Evolutionary conservation across 2,113 vertebrate genomes (phyloP), one percentile per base, ranked within the genome.

Genomic region (Psettodes erumei): DNA sequence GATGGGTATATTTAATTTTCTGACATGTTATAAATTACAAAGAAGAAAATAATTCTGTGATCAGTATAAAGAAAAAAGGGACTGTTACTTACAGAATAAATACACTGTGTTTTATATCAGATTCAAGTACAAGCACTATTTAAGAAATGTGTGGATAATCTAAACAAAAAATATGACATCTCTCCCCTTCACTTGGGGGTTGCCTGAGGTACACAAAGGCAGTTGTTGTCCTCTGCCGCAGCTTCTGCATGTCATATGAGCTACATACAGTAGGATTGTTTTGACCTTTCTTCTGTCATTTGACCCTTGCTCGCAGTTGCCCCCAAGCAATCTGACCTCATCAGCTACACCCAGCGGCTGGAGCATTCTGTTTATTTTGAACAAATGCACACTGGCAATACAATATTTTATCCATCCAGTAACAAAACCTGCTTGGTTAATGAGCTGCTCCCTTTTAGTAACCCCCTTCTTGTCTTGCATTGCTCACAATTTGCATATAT

Each of bases 311-410:
- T 67, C 48, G 43, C 50, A 69, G 71, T 33, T 71, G 30, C 84
- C 78, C 58, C 61, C 4, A 19, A 84, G 82, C 66, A 62, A 76
- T 47, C 43, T 76, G 79, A 86, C 77, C 69, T 88, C 82, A 86
- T 82, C 77, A 68, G 66, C 66, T 63, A 60, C 51, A 66, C n/a
- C 30, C 27, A 40, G 1, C 35, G 5, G 53, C 54, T 75, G 25
- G 70, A 60, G 56, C 51, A n/a, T 45, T 50, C 19, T 8, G 30
- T 43, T 65, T 23, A 53, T 43, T 63, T 55, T 33, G 61, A 63
- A 64, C 66, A 59, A 66, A 66, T 53, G 32, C 23, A 75, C 40
- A 45, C 58, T 32, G 32, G 32, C 51, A 65, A 69, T 66, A 66
- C 50, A 68, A 65, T 56, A 48, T 79, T 83, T 37, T 35, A 59